Conservation (phyloP, 1,140 invertebrate species). For the Drosophila nasuta region DNA sequence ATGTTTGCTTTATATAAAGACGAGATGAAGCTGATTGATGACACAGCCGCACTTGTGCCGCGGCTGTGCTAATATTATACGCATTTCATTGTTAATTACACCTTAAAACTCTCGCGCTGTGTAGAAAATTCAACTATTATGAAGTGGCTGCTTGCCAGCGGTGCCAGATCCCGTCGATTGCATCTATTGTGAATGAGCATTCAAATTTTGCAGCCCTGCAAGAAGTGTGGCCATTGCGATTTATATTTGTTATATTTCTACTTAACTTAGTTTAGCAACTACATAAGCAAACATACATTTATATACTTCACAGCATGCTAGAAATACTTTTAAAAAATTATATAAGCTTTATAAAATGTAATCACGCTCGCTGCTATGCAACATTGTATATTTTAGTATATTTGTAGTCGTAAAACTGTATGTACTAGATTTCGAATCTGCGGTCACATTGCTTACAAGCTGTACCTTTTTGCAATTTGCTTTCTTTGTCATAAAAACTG, state of each 20-base stretch:
- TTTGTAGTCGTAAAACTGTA: not conserved
- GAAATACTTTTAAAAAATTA: no score
- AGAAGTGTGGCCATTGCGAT: no score
- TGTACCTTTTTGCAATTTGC: constrained; percentile 5
- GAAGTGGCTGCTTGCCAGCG: not conserved
- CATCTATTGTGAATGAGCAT: no score
- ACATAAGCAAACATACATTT: no score
- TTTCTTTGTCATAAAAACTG: constrained; percentile 41
- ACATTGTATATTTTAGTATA: not conserved
- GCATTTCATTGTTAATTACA: constrained; percentile 12
- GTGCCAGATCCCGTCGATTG: not conserved
- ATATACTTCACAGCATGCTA: no score
- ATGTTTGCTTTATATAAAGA: constrained; percentile 1
- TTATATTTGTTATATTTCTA: no score
- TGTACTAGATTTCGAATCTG: not conserved
- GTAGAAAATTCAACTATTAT: constrained; percentile 17
- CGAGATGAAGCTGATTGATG: constrained; percentile 2
- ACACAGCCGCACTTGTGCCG: constrained; percentile 29
- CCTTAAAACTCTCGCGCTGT: not conserved
- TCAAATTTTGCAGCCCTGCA: no score
- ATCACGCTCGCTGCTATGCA: not conserved
- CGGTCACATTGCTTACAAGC: not conserved
- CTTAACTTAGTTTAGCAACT: no score
- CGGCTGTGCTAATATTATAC: constrained; percentile 39
- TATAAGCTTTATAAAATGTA: no score